These are phyloP conservation scores for Microcebus tavaratra DNA, from an alignment of 2,113 vertebrate species.

Conservation along the genomic window DNA sequence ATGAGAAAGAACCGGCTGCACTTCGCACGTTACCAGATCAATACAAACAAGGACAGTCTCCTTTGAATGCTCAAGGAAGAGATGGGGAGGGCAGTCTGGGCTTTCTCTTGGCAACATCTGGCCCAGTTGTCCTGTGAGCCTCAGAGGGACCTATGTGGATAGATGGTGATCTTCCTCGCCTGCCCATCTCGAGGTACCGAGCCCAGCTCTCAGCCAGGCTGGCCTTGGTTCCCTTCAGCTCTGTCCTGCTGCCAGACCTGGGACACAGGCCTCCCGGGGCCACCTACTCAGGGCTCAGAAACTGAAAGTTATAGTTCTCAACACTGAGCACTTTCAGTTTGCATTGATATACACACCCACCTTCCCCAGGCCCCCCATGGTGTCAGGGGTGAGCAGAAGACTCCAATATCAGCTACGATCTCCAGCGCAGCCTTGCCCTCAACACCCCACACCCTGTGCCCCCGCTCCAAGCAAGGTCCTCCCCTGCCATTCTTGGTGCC, in stretches of 20 bases:
- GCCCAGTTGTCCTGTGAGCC: background rate
- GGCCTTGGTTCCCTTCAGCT: background rate
- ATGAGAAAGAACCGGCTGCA: background rate
- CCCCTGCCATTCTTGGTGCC: background rate
- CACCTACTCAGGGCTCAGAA: background rate
- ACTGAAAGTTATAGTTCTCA: background rate
- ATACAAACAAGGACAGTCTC: background rate
- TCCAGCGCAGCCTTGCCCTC: background rate
- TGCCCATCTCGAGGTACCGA: background rate
- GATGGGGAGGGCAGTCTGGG: background rate
- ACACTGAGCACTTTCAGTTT: background rate
- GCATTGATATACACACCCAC: background rate
- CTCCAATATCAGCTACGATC: background rate
- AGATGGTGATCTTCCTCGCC: background rate
- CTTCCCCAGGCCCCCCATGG: fast-evolving
- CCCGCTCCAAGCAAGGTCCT: background rate
- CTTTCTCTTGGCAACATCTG: no score
- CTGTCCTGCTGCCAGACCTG: background rate
- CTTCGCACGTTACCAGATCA: background rate
- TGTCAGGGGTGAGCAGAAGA: background rate
- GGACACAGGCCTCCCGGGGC: background rate
- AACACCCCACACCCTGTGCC: background rate
- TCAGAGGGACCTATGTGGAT: background rate
- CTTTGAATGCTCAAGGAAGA: background rate
- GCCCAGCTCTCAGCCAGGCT: background rate